These are phyloP conservation scores for Paratilapia polleni DNA, from an alignment of 2,113 vertebrate genomes.

Conservation along the genomic window DNA sequence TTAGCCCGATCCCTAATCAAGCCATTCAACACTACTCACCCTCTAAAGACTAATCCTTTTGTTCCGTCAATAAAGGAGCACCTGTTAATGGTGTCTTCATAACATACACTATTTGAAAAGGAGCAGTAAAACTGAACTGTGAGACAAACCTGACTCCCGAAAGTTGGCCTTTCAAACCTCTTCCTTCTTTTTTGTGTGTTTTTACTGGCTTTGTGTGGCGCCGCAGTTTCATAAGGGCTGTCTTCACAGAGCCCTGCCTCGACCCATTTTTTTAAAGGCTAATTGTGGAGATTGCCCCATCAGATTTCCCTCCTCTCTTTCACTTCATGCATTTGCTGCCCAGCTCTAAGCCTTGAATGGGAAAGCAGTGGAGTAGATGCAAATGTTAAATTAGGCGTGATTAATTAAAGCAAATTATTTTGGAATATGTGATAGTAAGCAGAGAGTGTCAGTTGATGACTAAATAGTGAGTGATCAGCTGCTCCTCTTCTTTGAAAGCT, in stretches of 20 bases:
- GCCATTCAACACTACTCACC: slow-evolving; percentile 54
- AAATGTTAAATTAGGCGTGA: slow-evolving; percentile 95
- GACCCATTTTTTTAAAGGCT: slow-evolving; percentile 92
- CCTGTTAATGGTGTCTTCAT: slow-evolving; percentile 85
- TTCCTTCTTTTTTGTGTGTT: slow-evolving; percentile 39
- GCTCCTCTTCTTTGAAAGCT: slow-evolving; percentile 49
- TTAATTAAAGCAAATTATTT: slow-evolving; percentile 96
- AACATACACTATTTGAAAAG: slow-evolving; percentile 84
- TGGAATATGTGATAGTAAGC: slow-evolving; percentile 89
- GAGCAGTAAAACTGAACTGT: slow-evolving; percentile 80
- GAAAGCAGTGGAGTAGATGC: slow-evolving; percentile 92
- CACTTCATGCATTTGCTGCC: slow-evolving; percentile 87
- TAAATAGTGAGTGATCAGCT: slow-evolving; percentile 87
- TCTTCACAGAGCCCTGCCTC: slow-evolving; percentile 88
- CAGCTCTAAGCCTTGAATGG: slow-evolving; percentile 93
- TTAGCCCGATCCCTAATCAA: slow-evolving; percentile 65
- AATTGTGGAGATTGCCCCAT: slow-evolving; percentile 96
- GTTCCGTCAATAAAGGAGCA: slow-evolving; percentile 83
- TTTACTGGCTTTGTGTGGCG: slow-evolving; percentile 89
- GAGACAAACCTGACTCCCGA: slow-evolving; percentile 84
- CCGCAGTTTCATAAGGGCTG: slow-evolving; percentile 86
- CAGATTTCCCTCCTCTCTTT: slow-evolving; percentile 67
- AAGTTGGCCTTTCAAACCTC: slow-evolving; percentile 70
- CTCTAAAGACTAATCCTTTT: slow-evolving; percentile 76
- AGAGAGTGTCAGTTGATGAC: slow-evolving; percentile 85